Base-by-base conservation (phyloP, 1,140 invertebrate genomes). In the Plutomurus gul region DNA sequence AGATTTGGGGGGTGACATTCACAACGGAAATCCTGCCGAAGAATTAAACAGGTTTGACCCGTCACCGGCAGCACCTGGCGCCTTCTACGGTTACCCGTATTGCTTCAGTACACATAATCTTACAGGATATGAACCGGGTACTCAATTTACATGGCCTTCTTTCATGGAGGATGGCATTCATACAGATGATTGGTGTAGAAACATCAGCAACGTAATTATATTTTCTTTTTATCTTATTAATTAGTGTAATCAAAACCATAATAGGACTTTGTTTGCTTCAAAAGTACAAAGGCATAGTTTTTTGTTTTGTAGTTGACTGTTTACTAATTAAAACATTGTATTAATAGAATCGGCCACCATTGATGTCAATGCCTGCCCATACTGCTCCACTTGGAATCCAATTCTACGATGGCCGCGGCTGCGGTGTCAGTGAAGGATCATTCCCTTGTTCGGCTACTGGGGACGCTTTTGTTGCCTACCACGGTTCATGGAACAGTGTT, bases 71-170 rank as follows among this genome's bases (percentile, higher is more conserved):
- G 79, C 75, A 5, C 49, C 77, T 10, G 39, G 60, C n/a, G n/a
- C n/a, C n/a, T n/a, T n/a, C n/a, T 81, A 83, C 60, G 80, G 82
- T 0, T 83, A 83, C 25, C 82, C 82, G 3, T 83, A 80, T 18
- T 83, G 82, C 22, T 83, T 76, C 37, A 75, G 36, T 22, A 46
- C 75, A 1, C 25, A 80, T 46, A 20, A 65, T 0, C 75, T 83
- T 1, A 5, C 11, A 20, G 76, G 75, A 3, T 60, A 77, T 46
- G 16, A 10, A 1, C 6, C 33, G 8, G 75, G 77, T 10, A 70
- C 77, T 7, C 82, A 83, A 47, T 81, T 79, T 36, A 75, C 80
- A 20, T 78, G 78, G 79, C 77, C 82, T 0, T 16, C 16, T 22
- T 79, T 80, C 13, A 81, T 83, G 82, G 60, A 75, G 25, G 82